Evolutionary conservation across 1,140 invertebrate genomes (phyloP).

Genomic region (Lasioglossum baleicum): DNA sequence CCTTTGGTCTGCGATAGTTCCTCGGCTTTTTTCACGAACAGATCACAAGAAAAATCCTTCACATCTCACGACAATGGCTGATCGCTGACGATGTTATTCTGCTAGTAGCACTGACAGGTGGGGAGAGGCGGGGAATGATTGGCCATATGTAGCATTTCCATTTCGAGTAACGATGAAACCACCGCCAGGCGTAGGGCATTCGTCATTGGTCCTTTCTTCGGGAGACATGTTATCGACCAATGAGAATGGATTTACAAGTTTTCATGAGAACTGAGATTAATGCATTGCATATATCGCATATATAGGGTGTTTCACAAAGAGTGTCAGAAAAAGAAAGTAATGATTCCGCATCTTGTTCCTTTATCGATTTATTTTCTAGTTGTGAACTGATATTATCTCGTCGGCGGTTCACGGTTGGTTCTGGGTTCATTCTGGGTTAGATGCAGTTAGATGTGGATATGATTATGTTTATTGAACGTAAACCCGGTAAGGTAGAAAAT

Average conservation of each 20-base stretch:
- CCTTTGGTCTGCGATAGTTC: neutral
- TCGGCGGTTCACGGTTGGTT: too few relatives aligned
- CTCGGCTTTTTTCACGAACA: neutral
- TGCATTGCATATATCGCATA: too few relatives aligned
- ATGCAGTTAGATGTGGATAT: too few relatives aligned
- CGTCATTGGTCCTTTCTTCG: neutral
- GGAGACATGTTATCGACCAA: neutral
- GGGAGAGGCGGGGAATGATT: conserved; percentile 1
- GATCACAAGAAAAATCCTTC: conserved; percentile 17
- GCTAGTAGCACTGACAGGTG: conserved; percentile 23
- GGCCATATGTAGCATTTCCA: conserved; percentile 13
- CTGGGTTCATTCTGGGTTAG: too few relatives aligned
- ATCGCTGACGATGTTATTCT: conserved; percentile 60
- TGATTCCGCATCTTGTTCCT: too few relatives aligned
- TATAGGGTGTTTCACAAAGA: too few relatives aligned
- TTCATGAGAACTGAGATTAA: neutral
- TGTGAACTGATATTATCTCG: too few relatives aligned
- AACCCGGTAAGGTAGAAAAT: too few relatives aligned
- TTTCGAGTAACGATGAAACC: neutral
- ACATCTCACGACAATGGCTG: conserved; percentile 53
- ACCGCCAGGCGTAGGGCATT: too few relatives aligned
- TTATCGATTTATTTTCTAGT: too few relatives aligned
- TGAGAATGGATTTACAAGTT: neutral
- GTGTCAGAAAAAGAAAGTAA: too few relatives aligned
- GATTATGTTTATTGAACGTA: too few relatives aligned